Base-by-base conservation (phyloP, 2,797 vertebrate genomes). In the Craterocephalus amniculus region DNA sequence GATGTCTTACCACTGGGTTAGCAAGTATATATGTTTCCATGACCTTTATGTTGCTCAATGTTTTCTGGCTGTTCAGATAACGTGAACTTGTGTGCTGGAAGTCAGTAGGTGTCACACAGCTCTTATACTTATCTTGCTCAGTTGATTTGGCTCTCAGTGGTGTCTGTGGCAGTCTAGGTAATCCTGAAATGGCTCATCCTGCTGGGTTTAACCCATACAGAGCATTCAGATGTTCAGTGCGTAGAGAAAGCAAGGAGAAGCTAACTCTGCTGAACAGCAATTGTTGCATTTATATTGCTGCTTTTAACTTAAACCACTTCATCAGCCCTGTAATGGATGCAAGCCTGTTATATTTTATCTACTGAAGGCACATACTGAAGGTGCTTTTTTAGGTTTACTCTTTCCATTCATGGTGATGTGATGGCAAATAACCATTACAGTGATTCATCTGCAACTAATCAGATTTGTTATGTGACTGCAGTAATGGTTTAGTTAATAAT, bases 361-460 rank as follows among this genome's bases (percentile, higher is more conserved):
- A 45, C 9, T 49, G 45, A 57, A 26, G 70, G 45, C 27, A 51
- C 12, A 52, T 5, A 58, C 55, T 45, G 8, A 62, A 1, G 34
- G 24, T 62, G 12, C 12, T 1, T 20, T 26, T 55, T 55, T 63
- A 18, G 35, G 38, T 7, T 69, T 61, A 31, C 45, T 65, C 6
- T 3, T 71, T 40, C 57, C 34, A 49, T 34, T 62, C 1, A 12
- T 77, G 75, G 64, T 64, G 49, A 78, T 67, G 56, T 70, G 68
- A 55, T 75, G 70, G 76, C 81, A 85, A 87, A 87, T 80, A 84
- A 80, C 74, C 76, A 83, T 72, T 76, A 35, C 60, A 74, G 70
- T 26, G 0, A 61, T 48, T 48, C 55, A 49, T 18, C 1, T 9
- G 10, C 9, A 13, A 31, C 18, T 22, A 12, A 35, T 67, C 0